Evolutionary conservation across 2,797 vertebrate species (phyloP).

Genomic region (Spinus olivaceus): DNA sequence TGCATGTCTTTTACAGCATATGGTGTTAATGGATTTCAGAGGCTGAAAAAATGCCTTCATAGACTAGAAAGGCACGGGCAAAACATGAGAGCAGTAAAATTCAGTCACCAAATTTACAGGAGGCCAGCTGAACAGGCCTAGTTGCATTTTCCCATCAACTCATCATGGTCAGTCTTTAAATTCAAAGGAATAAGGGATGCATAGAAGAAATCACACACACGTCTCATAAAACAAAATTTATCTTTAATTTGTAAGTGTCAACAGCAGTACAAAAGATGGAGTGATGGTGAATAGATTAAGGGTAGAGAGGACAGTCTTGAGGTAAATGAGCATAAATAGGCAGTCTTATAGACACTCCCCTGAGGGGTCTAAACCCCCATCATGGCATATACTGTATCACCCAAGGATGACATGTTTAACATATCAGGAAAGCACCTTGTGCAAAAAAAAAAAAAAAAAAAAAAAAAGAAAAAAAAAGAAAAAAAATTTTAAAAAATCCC

Average conservation of each 20-base stretch:
- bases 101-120: neutral
- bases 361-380: conserved; percentile 76
- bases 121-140: neutral
- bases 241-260: conserved; percentile 99
- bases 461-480: neutral
- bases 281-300: conserved; percentile 98
- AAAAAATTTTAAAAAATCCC: neutral
- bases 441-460: conserved; percentile 69
- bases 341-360: conserved; percentile 87
- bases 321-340: conserved; percentile 99
- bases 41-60: neutral
- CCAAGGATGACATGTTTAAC: conserved; percentile 89
- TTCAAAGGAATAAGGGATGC: neutral
- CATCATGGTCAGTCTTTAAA: neutral
- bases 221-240: conserved; percentile 98
- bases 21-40: neutral
- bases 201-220: conserved; percentile 69
- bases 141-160: neutral
- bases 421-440: conserved; percentile 91
- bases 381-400: conserved; percentile 86
- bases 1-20: neutral
- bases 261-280: conserved; percentile 99
- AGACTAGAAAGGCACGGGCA: neutral
- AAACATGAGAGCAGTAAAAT: neutral
- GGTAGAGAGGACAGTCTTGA: conserved; percentile 98